Conservation (phyloP, 2,888 invertebrate genomes). For the Eurytoma californica region DNA sequence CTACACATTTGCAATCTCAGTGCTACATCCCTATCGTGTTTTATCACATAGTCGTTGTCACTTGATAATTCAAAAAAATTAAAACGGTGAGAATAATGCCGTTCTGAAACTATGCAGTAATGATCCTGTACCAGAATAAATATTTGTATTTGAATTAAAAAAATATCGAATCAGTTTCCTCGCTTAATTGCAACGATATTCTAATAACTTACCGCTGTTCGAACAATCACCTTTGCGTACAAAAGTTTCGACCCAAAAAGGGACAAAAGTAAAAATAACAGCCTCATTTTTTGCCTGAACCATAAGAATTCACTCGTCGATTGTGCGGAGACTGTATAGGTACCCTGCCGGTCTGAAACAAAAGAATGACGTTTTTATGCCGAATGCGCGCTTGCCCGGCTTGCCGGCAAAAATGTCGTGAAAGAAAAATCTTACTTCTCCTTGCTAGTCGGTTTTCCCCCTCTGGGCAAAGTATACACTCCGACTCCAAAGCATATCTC, state of each 20-base stretch:
- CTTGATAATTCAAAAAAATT: conserved; percentile 32
- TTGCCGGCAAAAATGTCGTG: conserved; percentile 1
- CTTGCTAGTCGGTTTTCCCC: no score
- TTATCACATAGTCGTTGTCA: conserved; percentile 51
- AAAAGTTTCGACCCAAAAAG: conserved; percentile 1
- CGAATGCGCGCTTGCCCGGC: background rate
- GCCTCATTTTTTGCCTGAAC: conserved; percentile 7
- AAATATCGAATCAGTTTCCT: background rate
- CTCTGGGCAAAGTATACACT: no score
- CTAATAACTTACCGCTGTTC: background rate
- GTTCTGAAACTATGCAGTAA: conserved; percentile 9
- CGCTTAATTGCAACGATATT: background rate
- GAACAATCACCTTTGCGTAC: background rate
- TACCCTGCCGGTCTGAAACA: background rate
- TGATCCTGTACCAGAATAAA: background rate
- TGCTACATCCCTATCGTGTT: conserved; percentile 34
- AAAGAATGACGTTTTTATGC: background rate
- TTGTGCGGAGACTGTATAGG: background rate
- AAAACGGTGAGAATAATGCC: conserved; percentile 4
- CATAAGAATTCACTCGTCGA: conserved; percentile 2
- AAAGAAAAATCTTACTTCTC: background rate
- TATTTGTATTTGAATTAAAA: background rate
- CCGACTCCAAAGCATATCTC: no score
- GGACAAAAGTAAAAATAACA: conserved; percentile 33
- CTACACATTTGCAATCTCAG: conserved; percentile 64